Conservation (phyloP, 2,888 invertebrate species). For the Chromoteleia sp. region DNA sequence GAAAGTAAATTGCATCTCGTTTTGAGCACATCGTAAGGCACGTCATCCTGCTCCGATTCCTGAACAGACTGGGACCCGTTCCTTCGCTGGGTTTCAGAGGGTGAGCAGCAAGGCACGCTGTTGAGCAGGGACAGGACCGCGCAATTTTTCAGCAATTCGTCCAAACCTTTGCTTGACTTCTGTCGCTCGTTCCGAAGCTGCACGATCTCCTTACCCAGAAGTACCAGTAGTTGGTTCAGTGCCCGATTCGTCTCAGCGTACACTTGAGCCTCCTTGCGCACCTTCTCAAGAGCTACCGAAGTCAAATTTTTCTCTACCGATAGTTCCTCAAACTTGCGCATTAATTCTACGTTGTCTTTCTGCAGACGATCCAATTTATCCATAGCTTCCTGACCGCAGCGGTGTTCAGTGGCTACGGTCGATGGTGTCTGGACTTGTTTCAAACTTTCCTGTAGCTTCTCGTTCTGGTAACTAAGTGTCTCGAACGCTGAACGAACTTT, state of each 20-base stretch:
- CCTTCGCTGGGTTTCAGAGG: neutral
- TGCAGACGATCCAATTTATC: too few species aligned
- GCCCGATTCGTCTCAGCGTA: too few species aligned
- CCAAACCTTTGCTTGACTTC: neutral
- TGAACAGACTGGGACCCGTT: neutral
- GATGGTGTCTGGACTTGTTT: too few species aligned
- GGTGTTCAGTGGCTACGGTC: too few species aligned
- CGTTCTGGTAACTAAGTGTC: slow-evolving; percentile 54
- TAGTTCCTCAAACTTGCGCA: too few species aligned
- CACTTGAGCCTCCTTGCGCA: too few species aligned
- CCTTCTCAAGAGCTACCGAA: too few species aligned
- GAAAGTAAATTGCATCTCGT: slow-evolving; percentile 52
- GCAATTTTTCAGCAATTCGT: slow-evolving; percentile 22
- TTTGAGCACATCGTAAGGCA: slow-evolving; percentile 33
- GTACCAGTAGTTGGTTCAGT: slow-evolving; percentile 7
- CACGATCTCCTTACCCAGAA: slow-evolving; percentile 23
- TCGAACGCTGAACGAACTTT: slow-evolving; percentile 57
- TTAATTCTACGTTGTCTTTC: too few species aligned
- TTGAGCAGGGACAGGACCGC: slow-evolving; percentile 14
- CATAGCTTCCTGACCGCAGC: too few species aligned
- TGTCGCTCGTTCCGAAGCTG: neutral
- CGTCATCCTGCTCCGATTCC: neutral
- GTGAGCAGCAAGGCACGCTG: neutral
- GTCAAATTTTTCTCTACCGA: slow-evolving; percentile 1
- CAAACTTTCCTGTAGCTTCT: slow-evolving; percentile 31